These are phyloP conservation scores for Euspilapteryx auroguttella DNA, from an alignment of 2,888 invertebrate species.

Conservation along the genomic window DNA sequence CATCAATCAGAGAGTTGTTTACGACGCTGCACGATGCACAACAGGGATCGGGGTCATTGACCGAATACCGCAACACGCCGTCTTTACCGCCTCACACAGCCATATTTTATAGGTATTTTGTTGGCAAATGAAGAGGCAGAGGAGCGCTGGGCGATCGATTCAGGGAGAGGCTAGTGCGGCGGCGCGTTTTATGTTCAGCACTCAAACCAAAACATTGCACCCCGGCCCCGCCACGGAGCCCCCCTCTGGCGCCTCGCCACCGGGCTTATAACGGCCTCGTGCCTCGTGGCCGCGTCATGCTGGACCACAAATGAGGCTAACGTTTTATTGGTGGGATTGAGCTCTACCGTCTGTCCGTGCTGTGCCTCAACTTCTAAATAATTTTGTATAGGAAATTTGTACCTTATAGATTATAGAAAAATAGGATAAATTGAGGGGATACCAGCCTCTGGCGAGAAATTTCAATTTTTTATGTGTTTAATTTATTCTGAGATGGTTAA, in stretches of 20 bases:
- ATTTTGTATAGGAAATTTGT: too few species aligned
- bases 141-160: slow-evolving; percentile 44
- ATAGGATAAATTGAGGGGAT: too few species aligned
- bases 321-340: too few species aligned
- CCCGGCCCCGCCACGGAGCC: slow-evolving; percentile 12
- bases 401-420: too few species aligned
- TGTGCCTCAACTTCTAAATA: too few species aligned
- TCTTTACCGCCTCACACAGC: slow-evolving; percentile 16
- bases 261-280: background rate
- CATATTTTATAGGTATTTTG: too few species aligned
- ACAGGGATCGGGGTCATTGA: slow-evolving; percentile 29
- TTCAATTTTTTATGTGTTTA: too few species aligned
- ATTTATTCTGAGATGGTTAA: too few species aligned
- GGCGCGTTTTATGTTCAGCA: slow-evolving; percentile 21
- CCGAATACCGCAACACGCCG: slow-evolving; percentile 40
- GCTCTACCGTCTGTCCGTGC: too few species aligned
- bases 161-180: slow-evolving; percentile 31
- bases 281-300: too few species aligned
- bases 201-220: slow-evolving; percentile 36
- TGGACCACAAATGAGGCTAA: too few species aligned
- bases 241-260: slow-evolving; percentile 8
- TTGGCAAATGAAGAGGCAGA: slow-evolving; percentile 53
- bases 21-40: slow-evolving; percentile 22
- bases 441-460: too few species aligned
- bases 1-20: slow-evolving; percentile 32